phyloP scores from a whole-genome alignment of 1,140 invertebrate species.

The Stenopsyche tienmushanensis region DNA sequence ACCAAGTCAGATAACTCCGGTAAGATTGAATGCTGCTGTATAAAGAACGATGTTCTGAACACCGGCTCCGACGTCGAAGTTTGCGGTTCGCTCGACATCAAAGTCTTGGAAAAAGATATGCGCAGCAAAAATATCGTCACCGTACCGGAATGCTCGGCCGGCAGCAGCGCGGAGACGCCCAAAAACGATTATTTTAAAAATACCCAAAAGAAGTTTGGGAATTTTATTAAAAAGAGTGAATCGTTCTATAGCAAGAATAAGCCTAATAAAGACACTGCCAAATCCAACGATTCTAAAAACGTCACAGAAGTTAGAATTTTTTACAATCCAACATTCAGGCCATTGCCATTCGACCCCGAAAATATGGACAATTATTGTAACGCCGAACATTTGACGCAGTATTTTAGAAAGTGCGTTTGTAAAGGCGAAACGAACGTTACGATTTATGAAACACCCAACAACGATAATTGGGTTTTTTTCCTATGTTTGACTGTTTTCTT shows the following conservation, averaged over 20 bases:
- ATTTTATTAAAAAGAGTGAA: slow-evolving; percentile 52
- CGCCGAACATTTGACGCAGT: neutral
- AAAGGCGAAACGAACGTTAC: neutral
- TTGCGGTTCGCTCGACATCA: slow-evolving; percentile 49
- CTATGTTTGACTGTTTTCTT: slow-evolving; percentile 27
- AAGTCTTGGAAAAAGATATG: slow-evolving; percentile 47
- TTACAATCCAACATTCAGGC: slow-evolving; percentile 53
- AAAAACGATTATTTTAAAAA: slow-evolving; percentile 42
- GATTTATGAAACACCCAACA: neutral
- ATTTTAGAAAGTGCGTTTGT: neutral
- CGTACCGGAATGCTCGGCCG: no score
- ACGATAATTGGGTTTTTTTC: slow-evolving; percentile 33
- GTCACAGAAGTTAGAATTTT: slow-evolving; percentile 54
- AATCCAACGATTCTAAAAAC: slow-evolving; percentile 39
- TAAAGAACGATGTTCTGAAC: slow-evolving; percentile 50
- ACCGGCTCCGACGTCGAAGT: slow-evolving; percentile 48
- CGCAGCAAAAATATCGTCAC: slow-evolving; percentile 46
- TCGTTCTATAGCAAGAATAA: slow-evolving; percentile 45
- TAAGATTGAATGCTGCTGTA: slow-evolving; percentile 53
- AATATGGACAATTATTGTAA: neutral
- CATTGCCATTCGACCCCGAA: neutral
- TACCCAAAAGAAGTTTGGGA: slow-evolving; percentile 48
- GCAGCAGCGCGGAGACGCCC: neutral
- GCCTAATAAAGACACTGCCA: neutral
- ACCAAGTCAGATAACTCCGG: slow-evolving; percentile 45